A percentile compares a stretch with the other conserved stretches of the same genome.
Conservation (phyloP, 2,113 vertebrate genomes). For the Neogale vison region DNA sequence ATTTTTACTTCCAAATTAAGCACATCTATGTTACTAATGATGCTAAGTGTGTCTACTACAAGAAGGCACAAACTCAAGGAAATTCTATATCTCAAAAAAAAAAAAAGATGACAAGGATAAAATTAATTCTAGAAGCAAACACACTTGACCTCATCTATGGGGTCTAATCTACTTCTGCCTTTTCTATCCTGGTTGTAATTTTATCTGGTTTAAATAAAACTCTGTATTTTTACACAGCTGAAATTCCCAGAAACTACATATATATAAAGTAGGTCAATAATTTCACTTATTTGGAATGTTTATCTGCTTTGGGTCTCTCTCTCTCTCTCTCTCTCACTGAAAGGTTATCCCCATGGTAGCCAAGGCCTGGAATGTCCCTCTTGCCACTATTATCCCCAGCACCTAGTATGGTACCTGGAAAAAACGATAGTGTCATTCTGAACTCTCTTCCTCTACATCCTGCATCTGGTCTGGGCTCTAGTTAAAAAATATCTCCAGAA, state of each 20-base stretch:
- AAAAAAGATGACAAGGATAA: neutral
- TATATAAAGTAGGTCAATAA: neutral
- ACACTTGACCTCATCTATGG: neutral
- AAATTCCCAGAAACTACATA: neutral
- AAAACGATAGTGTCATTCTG: neutral
- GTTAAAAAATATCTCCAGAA: neutral
- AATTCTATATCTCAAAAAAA: neutral
- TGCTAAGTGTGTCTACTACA: neutral
- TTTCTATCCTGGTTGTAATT: neutral
- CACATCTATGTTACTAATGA: neutral
- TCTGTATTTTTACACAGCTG: neutral
- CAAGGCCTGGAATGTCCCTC: neutral
- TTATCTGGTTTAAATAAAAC: constrained; percentile 28
- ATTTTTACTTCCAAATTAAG: neutral
- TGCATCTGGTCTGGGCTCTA: neutral
- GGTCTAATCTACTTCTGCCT: neutral
- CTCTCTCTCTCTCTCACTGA: neutral
- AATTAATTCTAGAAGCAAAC: neutral
- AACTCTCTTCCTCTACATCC: neutral
- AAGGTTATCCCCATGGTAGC: neutral
- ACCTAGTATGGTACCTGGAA: neutral
- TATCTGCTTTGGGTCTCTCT: neutral
- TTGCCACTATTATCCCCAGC: neutral
- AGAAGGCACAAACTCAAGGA: neutral
- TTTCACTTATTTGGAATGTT: neutral